Base-by-base conservation (phyloP, 1,140 invertebrate genomes). In the Drosophila nigromelanica region DNA sequence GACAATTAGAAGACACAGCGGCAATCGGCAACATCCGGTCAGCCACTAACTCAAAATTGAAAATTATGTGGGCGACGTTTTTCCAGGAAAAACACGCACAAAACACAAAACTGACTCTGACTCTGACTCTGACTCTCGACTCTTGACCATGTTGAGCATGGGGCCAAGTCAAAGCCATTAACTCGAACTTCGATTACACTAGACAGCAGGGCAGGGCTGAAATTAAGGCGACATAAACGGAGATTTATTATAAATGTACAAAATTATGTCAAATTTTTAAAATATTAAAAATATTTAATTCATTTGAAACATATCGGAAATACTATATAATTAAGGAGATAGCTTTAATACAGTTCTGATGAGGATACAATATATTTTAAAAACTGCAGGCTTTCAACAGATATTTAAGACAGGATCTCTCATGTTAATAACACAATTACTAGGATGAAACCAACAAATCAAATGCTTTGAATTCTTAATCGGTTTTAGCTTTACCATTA, bases 61-160 rank as follows among this genome's bases (percentile, higher is more conserved):
- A 83, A 86, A 89, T 87, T 86, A 87, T 89, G 83, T 87, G 83
- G 83, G 83, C 79, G 83, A 89, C 52, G 76, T 81, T 89, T 87
- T 87, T 83, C 83, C 72, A 60, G 76, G 81, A 87, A 87, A 64
- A 66, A 80, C 50, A 70, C 82, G 66, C 80, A 74, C 45, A 27
- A 35, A 68, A 60, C 54, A 54, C 37, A 45, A 68, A 21, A 35
- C 39, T n/a, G 52, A 80, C 77, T 64, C 47, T 47, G 70, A 64
- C 79, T 81, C 63, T 5, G 21, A 48, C 45, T 48, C 18, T 11
- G 45, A 47, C 37, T 14, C 12, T 47, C 63, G 74, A 69, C 79
- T 81, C 79, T 82, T 82, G 71, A 75, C 79, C 79, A 82, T 82
- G 75, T 87, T 76, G 64, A 72, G 48, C 74, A 66, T 69, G 60